These are phyloP conservation scores for Trichogramma evanescens DNA, from an alignment of 2,888 invertebrate species.

Conservation along the genomic window DNA sequence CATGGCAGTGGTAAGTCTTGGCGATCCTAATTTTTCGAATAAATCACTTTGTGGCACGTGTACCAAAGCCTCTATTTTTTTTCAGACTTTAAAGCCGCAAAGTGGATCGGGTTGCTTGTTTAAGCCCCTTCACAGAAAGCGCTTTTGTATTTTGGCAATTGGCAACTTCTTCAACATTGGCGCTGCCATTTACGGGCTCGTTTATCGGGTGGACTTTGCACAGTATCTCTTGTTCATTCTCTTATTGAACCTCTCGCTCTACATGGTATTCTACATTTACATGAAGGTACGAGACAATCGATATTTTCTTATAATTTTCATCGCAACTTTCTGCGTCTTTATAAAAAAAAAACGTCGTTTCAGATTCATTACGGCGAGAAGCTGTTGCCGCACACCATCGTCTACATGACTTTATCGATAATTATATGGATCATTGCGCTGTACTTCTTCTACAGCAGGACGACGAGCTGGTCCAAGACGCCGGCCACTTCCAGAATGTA, in stretches of 20 bases:
- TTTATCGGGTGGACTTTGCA: slow-evolving; percentile 67
- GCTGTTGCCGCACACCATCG: slow-evolving; percentile 55
- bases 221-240: slow-evolving; percentile 72
- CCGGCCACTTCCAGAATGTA: slow-evolving; percentile 69
- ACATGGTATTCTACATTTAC: slow-evolving; percentile 70
- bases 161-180: slow-evolving; percentile 61
- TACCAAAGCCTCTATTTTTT: background rate
- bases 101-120: slow-evolving; percentile 46
- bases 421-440: slow-evolving; percentile 63
- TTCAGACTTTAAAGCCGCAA: slow-evolving; percentile 37
- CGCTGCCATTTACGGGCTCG: slow-evolving; percentile 60
- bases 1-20: slow-evolving; percentile 33
- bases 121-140: slow-evolving; percentile 49
- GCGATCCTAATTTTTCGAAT: background rate
- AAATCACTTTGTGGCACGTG: background rate
- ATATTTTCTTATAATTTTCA: slow-evolving; percentile 14
- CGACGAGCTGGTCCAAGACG: slow-evolving; percentile 62
- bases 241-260: slow-evolving; percentile 75
- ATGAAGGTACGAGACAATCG: slow-evolving; percentile 63
- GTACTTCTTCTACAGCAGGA: slow-evolving; percentile 66
- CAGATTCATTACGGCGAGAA: slow-evolving; percentile 60
- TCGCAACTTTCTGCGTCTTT: background rate
- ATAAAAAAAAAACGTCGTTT: slow-evolving; percentile 29
- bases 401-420: slow-evolving; percentile 60
- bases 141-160: slow-evolving; percentile 54